Base-by-base conservation (phyloP, 2,888 invertebrate species). In the Pristionchus japonicus region DNA sequence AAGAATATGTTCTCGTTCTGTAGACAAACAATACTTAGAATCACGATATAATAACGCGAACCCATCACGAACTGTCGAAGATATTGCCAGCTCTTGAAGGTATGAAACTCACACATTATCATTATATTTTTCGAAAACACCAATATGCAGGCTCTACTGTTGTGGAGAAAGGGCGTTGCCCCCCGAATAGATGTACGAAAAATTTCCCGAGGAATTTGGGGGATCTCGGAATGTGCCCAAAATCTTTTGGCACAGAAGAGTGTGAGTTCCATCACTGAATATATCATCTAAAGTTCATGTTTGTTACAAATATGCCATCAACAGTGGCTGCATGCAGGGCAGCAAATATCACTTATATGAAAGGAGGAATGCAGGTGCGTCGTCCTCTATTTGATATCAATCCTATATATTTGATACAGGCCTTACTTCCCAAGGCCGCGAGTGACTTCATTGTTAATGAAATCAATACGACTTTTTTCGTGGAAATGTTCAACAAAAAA, bases 21-120 rank as follows among this genome's bases (percentile, higher is more conserved):
- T 17, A 74, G 20, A 37, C 17, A 40, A 15, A 27, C n/a, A 49
- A 47, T 52, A 6, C 52, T 34, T 43, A 61, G 84, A 84, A 61
- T 61, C 61, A 84, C 84, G 84, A 84, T n/a, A 84, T 84, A n/a
- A 11, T 84, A 4, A 40, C 61, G 1, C 84, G 84, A 6, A 84
- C 84, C 3, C 84, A 84, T 47, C 13, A 6, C 15, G 84, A 84
- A 40, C 17, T 84, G 9, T n/a, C 61, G 1, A 0, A 9, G 17
- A 61, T 84, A 4, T 23, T 84, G 7, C 3, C 20, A 1, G 6
- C 61, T 0, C 11, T 84, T 0, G 84, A 61, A 61, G 84, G 84
- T 84, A 11, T 23, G 1, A 13, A 43, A 3, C n/a, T 23, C 7
- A 37, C n/a, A 4, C 0, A 17, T 70, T 37, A 15, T 70, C 6